Percentiles rank a stretch among this genome's conserved stretches.
phyloP scores from a whole-genome alignment of 37 sponge, comb jelly and placozoan species.

The Mnemiopsis leidyi region DNA sequence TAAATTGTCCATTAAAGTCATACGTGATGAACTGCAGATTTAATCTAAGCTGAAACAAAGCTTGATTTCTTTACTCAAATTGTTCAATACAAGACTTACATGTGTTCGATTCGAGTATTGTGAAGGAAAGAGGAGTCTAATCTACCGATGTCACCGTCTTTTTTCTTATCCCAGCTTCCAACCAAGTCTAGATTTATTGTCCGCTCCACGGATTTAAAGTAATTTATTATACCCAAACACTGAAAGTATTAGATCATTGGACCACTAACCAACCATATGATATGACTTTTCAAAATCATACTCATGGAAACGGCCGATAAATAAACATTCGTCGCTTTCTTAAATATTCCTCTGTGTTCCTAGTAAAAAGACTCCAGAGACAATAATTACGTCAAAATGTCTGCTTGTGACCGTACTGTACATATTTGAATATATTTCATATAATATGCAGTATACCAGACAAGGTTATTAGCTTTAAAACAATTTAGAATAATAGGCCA shows the following conservation, averaged over 20 bases:
- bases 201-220: slow-evolving; percentile 46
- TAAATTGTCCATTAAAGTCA: no score
- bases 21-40: no score
- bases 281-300: background rate
- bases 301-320: background rate
- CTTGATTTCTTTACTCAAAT: no score
- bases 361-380: no score
- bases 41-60: no score
- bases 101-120: slow-evolving; percentile 60
- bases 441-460: background rate
- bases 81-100: slow-evolving; percentile 18
- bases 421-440: no score
- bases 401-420: no score
- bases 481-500: background rate
- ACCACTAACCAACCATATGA: background rate
- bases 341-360: no score
- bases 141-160: slow-evolving; percentile 45
- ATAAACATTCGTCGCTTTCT: no score
- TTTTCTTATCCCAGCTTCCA: slow-evolving; percentile 59
- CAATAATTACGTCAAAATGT: no score
- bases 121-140: slow-evolving; percentile 49
- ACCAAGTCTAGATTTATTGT: slow-evolving; percentile 57
- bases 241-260: background rate
- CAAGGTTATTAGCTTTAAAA: background rate
- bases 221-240: slow-evolving; percentile 58